Evolutionary conservation across 2,888 invertebrate genomes (phyloP).

Genomic region (Nephrotoma guestfalica): DNA sequence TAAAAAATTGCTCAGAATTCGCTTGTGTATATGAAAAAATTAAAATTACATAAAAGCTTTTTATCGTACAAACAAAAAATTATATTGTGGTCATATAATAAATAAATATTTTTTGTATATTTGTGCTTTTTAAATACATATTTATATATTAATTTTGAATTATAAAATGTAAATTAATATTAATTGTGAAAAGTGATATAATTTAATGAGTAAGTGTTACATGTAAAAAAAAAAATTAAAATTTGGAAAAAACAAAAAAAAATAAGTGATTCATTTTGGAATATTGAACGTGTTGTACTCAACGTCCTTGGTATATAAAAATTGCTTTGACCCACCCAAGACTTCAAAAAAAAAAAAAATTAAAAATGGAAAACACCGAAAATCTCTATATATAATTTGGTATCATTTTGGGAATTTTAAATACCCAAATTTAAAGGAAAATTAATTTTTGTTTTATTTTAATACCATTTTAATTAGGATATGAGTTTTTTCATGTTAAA

Average conservation of each 20-base stretch:
- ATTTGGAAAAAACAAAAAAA: background rate
- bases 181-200: background rate
- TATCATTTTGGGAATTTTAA: background rate
- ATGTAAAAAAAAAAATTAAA: background rate
- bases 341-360: background rate
- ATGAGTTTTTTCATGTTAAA: background rate
- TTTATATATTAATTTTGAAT: background rate
- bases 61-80: background rate
- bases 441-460: background rate
- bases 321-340: constrained; percentile 5
- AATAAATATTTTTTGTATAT: background rate
- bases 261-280: constrained; percentile 1
- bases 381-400: background rate
- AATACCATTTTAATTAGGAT: background rate
- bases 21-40: background rate
- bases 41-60: background rate
- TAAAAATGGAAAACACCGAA: background rate
- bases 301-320: constrained; percentile 1
- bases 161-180: background rate
- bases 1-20: background rate
- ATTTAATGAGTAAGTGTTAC: constrained; percentile 1
- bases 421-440: background rate
- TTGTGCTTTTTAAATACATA: background rate
- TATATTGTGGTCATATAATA: background rate
- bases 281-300: constrained; percentile 1